Percentiles rank a stretch among this genome's conserved stretches.
phyloP scores from a whole-genome alignment of 2,797 vertebrate species.

The Fratercula arctica region DNA sequence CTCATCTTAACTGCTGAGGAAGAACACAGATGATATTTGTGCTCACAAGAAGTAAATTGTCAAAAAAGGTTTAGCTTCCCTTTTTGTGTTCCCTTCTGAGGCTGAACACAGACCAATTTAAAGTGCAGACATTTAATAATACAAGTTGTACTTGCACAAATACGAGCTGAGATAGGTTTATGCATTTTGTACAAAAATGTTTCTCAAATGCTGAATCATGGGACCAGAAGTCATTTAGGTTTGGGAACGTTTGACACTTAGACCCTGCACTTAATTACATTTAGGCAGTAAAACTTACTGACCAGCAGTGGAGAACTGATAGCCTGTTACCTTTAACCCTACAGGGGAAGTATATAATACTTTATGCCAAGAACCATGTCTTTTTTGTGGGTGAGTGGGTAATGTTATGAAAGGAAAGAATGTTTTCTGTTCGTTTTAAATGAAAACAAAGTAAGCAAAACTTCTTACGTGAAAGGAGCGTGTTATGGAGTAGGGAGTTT shows the following conservation, averaged over 20 bases:
- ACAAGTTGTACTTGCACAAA: neutral
- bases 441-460: neutral
- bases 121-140: neutral
- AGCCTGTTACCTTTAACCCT: neutral
- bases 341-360: neutral
- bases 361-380: neutral
- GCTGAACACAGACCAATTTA: neutral
- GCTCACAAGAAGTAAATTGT: neutral
- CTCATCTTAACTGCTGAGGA: neutral
- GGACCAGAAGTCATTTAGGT: neutral
- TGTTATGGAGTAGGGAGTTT: neutral
- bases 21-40: neutral
- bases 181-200: neutral
- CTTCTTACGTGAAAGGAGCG: rapidly evolving
- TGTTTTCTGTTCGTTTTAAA: neutral
- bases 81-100: neutral
- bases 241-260: neutral
- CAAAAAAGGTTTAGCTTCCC: neutral
- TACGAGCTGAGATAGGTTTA: neutral
- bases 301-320: neutral
- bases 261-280: neutral
- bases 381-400: neutral
- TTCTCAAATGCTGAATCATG: neutral
- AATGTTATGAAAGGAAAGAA: neutral
- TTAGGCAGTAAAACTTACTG: neutral